Conservation (phyloP, 2,888 invertebrate species). For the Phanerotoma sp. region DNA sequence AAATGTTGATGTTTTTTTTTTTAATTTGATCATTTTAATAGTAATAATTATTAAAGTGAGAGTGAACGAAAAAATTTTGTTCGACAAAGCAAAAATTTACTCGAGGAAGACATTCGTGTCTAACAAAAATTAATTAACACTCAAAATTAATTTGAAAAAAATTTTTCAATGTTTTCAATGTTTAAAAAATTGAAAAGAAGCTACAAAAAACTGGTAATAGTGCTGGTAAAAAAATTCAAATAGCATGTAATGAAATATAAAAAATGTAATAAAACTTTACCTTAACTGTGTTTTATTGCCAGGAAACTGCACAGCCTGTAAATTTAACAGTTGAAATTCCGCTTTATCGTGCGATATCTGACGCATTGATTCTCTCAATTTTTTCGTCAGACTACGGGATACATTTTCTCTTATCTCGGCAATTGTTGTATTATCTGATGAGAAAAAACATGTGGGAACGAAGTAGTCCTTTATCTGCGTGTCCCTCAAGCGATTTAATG, state of each 20-base stretch:
- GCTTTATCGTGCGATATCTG: slow-evolving; percentile 52
- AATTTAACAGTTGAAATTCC: slow-evolving; percentile 53
- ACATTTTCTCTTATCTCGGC: slow-evolving; percentile 48
- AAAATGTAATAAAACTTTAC: slow-evolving; percentile 34
- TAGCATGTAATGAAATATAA: neutral
- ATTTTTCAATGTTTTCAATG: neutral
- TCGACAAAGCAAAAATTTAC: too few species aligned
- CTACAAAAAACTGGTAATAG: neutral
- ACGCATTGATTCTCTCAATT: slow-evolving; percentile 44
- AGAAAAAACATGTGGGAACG: slow-evolving; percentile 47
- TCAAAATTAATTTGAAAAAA: too few species aligned
- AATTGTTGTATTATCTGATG: slow-evolving; percentile 33
- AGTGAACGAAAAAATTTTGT: too few species aligned
- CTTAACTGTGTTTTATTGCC: slow-evolving; percentile 55
- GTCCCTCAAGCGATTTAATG: slow-evolving; percentile 43
- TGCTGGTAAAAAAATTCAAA: neutral
- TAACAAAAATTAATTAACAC: too few species aligned
- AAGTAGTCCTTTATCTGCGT: slow-evolving; percentile 49
- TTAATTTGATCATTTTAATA: too few species aligned
- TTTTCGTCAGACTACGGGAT: slow-evolving; percentile 45
- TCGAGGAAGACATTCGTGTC: too few species aligned
- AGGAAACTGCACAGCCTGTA: slow-evolving; percentile 52
- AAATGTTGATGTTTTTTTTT: too few species aligned
- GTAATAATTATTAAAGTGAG: too few species aligned
- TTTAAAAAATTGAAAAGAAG: neutral